A percentile compares a stretch with the other conserved stretches of the same genome.
phyloP scores from a whole-genome alignment of 2,113 vertebrate genomes.

The Rhagologus leucostigma region DNA sequence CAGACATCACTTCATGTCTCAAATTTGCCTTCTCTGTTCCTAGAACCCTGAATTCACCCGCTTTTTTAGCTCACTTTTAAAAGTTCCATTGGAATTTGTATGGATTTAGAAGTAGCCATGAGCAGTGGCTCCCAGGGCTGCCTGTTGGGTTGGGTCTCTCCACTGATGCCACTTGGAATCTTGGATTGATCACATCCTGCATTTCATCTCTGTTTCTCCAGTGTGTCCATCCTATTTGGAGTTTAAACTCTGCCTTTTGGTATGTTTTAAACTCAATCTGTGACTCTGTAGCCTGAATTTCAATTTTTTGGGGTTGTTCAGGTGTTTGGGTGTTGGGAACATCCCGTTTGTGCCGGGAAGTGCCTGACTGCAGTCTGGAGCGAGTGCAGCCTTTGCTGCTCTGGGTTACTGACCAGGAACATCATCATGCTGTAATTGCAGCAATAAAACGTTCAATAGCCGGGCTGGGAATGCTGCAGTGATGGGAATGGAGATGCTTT shows the following conservation, averaged over 20 bases:
- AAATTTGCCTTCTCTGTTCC: not conserved
- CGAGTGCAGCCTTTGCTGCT: not conserved
- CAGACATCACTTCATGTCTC: rapidly evolving
- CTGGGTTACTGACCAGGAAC: not conserved
- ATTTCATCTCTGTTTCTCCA: not conserved
- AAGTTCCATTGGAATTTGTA: not conserved
- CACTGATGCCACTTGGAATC: rapidly evolving
- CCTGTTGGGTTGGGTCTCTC: not conserved
- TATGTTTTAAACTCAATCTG: not conserved
- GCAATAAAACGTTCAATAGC: not conserved
- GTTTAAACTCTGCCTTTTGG: not conserved
- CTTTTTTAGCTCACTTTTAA: not conserved
- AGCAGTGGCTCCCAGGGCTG: not conserved
- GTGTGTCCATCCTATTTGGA: not conserved
- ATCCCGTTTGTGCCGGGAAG: rapidly evolving
- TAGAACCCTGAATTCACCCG: not conserved
- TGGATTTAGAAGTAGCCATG: not conserved
- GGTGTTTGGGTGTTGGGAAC: not conserved
- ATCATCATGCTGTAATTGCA: not conserved
- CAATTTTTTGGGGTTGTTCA: rapidly evolving
- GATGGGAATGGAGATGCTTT: not conserved
- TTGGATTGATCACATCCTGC: not conserved
- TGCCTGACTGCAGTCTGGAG: not conserved
- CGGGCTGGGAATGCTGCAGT: not conserved
- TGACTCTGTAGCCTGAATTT: not conserved